These are phyloP conservation scores for Piezodorus guildinii DNA, from an alignment of 1,140 invertebrate genomes.

Conservation along the genomic window DNA sequence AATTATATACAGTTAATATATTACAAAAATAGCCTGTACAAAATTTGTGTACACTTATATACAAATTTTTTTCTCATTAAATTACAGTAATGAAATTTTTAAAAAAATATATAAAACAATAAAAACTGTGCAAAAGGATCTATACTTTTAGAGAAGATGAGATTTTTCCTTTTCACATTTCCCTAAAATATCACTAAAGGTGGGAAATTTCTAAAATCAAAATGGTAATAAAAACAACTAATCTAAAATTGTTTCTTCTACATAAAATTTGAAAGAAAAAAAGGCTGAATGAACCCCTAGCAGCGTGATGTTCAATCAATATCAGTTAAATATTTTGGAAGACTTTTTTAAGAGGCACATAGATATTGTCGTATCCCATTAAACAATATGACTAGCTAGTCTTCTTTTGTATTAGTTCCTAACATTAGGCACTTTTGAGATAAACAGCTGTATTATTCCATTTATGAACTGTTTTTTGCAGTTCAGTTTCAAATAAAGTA, in stretches of 20 bases:
- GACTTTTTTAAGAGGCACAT: not conserved
- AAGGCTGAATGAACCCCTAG: not conserved
- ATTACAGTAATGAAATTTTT: slow-evolving; percentile 13
- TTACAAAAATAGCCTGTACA: slow-evolving; percentile 18
- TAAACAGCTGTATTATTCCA: not conserved
- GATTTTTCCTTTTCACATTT: slow-evolving; percentile 2
- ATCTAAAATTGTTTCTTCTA: slow-evolving; percentile 5
- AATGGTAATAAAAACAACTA: slow-evolving; percentile 7
- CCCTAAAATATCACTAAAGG: not conserved
- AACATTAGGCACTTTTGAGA: not conserved
- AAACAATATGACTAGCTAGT: slow-evolving; percentile 12
- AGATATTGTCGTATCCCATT: not conserved
- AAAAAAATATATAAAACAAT: slow-evolving; percentile 18
- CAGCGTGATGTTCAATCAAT: not conserved
- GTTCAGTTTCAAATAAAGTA: not conserved
- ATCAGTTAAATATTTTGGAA: slow-evolving; percentile 2
- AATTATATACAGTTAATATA: slow-evolving; percentile 10
- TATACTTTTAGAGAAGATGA: slow-evolving; percentile 20
- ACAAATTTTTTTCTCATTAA: slow-evolving; percentile 20
- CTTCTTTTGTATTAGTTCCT: not conserved
- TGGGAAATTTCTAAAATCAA: slow-evolving; percentile 10
- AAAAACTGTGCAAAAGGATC: slow-evolving; percentile 4
- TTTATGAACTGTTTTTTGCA: too few relatives aligned
- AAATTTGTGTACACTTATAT: slow-evolving; percentile 18
- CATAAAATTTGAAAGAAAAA: not conserved